phyloP scores from a whole-genome alignment of 2,888 invertebrate species.

The Epinotia brunnichana region DNA sequence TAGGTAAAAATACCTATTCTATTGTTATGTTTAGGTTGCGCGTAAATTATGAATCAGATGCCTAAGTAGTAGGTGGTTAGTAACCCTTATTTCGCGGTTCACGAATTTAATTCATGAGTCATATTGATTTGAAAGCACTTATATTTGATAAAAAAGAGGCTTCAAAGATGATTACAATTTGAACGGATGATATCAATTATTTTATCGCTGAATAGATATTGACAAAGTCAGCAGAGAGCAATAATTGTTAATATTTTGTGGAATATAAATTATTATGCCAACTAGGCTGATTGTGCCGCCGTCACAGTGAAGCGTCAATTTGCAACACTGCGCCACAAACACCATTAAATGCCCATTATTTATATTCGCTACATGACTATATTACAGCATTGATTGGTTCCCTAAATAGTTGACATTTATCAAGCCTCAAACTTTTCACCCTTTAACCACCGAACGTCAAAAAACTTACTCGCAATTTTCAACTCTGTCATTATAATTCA shows the following conservation, averaged over 20 bases:
- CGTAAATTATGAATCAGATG: too few species aligned
- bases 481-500: too few species aligned
- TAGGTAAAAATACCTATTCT: too few species aligned
- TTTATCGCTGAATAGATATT: conserved; percentile 8
- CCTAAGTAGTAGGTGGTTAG: too few species aligned
- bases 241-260: conserved; percentile 17
- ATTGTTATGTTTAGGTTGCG: too few species aligned
- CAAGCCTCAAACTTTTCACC: neutral
- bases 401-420: neutral
- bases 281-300: conserved; percentile 10
- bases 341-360: neutral
- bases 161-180: neutral
- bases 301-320: conserved; percentile 3
- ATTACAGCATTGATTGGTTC: neutral
- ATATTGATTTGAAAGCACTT: too few species aligned
- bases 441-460: too few species aligned
- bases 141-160: neutral
- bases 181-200: neutral
- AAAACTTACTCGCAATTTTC: too few species aligned
- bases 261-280: conserved; percentile 18
- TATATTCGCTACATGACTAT: neutral
- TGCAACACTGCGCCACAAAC: neutral
- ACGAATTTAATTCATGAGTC: too few species aligned
- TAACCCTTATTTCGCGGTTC: too few species aligned
- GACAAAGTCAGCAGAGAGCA: neutral